A percentile compares a stretch with the other conserved stretches of the same genome.
These are phyloP conservation scores for Nemotelus pantherinus DNA, from an alignment of 2,888 invertebrate genomes.

Conservation along the genomic window DNA sequence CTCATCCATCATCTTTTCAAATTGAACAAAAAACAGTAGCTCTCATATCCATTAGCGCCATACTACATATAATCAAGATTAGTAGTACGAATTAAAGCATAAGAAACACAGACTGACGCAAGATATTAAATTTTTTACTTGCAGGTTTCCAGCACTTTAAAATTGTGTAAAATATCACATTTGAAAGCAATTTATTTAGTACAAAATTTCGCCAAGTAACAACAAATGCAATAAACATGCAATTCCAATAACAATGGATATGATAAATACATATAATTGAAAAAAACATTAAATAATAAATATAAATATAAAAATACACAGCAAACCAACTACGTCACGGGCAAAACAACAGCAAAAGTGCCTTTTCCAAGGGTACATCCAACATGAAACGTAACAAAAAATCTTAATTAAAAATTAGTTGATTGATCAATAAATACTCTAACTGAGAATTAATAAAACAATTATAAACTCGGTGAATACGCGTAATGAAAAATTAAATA, in stretches of 20 bases:
- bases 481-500: background rate
- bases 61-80: background rate
- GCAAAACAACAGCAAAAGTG: slow-evolving; percentile 19
- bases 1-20: background rate
- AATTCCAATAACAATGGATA: background rate
- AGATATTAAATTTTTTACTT: slow-evolving; percentile 49
- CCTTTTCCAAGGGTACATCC: slow-evolving; percentile 2
- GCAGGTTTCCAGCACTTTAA: slow-evolving; percentile 51
- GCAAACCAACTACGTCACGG: background rate
- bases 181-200: slow-evolving; percentile 21
- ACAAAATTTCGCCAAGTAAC: slow-evolving; percentile 36
- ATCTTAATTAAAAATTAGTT: no score
- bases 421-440: no score
- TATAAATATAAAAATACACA: slow-evolving; percentile 1
- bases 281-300: slow-evolving; percentile 8
- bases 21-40: slow-evolving; percentile 24
- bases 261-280: background rate
- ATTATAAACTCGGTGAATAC: slow-evolving; percentile 23
- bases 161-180: slow-evolving; percentile 29
- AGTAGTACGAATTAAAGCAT: background rate
- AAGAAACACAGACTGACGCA: slow-evolving; percentile 27
- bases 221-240: background rate
- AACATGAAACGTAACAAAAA: no score
- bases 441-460: slow-evolving; percentile 18
- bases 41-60: slow-evolving; percentile 39